A percentile compares a stretch with the other conserved stretches of the same genome.
Evolutionary conservation across 2,113 vertebrate genomes (phyloP).

Genomic region (Platichthys flesus): DNA sequence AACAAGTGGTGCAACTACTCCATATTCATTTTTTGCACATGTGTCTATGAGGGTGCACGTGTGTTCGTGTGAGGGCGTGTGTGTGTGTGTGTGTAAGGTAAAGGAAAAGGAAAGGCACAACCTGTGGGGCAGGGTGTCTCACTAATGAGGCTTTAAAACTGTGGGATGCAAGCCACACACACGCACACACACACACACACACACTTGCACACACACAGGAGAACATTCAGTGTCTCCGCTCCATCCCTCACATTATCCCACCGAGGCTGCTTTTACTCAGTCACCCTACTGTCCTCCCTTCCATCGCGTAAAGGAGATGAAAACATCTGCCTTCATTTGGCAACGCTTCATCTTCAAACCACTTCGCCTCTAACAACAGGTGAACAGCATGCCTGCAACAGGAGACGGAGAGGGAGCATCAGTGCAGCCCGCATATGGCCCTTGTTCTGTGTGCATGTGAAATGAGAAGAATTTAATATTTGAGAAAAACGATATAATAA

Average conservation of each 20-base stretch:
- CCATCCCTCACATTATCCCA: constrained; percentile 71
- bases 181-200: constrained; percentile 50
- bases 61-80: background rate
- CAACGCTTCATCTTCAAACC: constrained; percentile 47
- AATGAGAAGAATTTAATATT: background rate
- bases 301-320: constrained; percentile 51
- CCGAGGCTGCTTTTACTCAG: constrained; percentile 61
- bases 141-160: constrained; percentile 83
- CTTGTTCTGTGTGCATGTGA: too few species aligned
- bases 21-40: too few species aligned
- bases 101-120: constrained; percentile 64
- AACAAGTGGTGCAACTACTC: background rate
- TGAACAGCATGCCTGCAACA: constrained; percentile 45
- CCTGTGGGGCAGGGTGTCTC: constrained; percentile 77
- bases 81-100: constrained; percentile 32
- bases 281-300: constrained; percentile 56
- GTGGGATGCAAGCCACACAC: constrained; percentile 76
- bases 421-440: background rate
- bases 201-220: constrained; percentile 52
- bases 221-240: constrained; percentile 75
- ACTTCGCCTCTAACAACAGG: constrained; percentile 59
- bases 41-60: background rate
- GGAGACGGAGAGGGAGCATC: constrained; percentile 16
- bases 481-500: background rate
- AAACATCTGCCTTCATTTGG: constrained; percentile 63